phyloP scores from a whole-genome alignment of 2,888 invertebrate genomes.

The Cybosia mesomella region DNA sequence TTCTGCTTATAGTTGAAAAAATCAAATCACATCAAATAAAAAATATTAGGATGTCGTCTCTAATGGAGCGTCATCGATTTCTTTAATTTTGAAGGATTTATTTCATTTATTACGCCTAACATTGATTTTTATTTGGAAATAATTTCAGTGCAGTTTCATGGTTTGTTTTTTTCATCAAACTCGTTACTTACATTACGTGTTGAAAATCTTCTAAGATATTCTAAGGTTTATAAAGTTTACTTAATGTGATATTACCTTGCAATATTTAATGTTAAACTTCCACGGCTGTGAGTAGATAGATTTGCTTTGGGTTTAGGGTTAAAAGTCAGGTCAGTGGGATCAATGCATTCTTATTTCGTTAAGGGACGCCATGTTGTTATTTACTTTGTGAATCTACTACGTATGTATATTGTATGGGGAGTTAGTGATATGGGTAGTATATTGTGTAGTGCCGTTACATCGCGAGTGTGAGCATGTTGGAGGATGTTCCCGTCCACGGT shows the following conservation, averaged over 20 bases:
- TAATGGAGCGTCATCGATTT: conserved; percentile 72
- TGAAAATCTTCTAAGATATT: conserved; percentile 40
- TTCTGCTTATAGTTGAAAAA: conserved; percentile 16
- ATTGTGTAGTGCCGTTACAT: conserved; percentile 71
- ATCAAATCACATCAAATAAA: conserved; percentile 37
- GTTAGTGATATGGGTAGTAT: conserved; percentile 75
- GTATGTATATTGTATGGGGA: too few relatives aligned
- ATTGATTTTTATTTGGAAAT: conserved; percentile 49
- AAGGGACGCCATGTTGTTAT: conserved; percentile 85
- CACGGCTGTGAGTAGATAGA: conserved; percentile 47
- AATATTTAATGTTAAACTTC: conserved; percentile 38
- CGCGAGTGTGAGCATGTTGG: conserved; percentile 83
- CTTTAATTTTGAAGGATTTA: conserved; percentile 71
- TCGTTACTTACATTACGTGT: conserved; percentile 32
- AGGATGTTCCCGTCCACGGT: conserved; percentile 85
- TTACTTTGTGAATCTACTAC: conserved; percentile 75
- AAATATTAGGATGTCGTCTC: conserved; percentile 66
- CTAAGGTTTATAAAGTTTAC: conserved; percentile 37
- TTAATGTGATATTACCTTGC: conserved; percentile 25
- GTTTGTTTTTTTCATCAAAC: conserved; percentile 36
- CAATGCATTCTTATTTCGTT: conserved; percentile 49
- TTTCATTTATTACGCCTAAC: conserved; percentile 59
- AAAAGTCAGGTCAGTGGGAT: conserved; percentile 24
- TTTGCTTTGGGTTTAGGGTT: conserved; percentile 28
- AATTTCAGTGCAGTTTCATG: conserved; percentile 46